These are phyloP conservation scores for Zaprionus kolodkinae DNA, from an alignment of 1,140 invertebrate species.

Conservation along the genomic window DNA sequence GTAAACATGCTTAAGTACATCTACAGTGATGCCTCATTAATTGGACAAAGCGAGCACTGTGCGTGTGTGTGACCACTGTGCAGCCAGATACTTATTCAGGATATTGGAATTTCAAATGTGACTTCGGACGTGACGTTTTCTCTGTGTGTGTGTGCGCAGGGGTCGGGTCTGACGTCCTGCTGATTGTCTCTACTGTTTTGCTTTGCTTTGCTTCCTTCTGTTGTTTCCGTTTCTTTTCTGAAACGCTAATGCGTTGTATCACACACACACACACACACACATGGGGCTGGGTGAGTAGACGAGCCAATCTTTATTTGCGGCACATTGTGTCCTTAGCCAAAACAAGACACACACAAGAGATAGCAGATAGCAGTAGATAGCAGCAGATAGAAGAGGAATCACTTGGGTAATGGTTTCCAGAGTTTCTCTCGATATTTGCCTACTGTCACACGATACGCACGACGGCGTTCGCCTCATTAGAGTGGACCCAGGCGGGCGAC, in stretches of 20 bases:
- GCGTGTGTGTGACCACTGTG: constrained; percentile 40
- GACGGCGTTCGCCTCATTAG: constrained; percentile 48
- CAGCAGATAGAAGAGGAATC: constrained; percentile 25
- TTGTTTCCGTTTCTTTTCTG: constrained; percentile 19
- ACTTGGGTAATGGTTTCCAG: constrained; percentile 3
- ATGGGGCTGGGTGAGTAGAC: not conserved
- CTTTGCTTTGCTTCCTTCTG: constrained; percentile 18
- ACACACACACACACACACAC: constrained; percentile 6
- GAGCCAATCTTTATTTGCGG: constrained; percentile 59
- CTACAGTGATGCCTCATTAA: constrained; percentile 38
- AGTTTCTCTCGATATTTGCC: constrained; percentile 55
- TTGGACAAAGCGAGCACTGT: constrained; percentile 27
- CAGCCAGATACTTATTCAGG: constrained; percentile 38
- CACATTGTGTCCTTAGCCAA: constrained; percentile 48
- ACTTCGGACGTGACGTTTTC: constrained; percentile 50
- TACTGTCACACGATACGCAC: constrained; percentile 57
- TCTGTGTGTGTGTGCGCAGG: not conserved
- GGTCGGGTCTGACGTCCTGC: constrained; percentile 17
- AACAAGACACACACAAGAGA: constrained; percentile 20
- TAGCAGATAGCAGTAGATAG: not conserved
- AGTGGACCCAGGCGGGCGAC: constrained; percentile 10
- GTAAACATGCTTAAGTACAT: constrained; percentile 45
- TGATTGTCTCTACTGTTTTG: constrained; percentile 34
- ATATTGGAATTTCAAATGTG: constrained; percentile 58
- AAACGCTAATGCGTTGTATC: constrained; percentile 51